These are phyloP conservation scores for Stigmatopora argus DNA, from an alignment of 2,113 vertebrate genomes.

Conservation along the genomic window DNA sequence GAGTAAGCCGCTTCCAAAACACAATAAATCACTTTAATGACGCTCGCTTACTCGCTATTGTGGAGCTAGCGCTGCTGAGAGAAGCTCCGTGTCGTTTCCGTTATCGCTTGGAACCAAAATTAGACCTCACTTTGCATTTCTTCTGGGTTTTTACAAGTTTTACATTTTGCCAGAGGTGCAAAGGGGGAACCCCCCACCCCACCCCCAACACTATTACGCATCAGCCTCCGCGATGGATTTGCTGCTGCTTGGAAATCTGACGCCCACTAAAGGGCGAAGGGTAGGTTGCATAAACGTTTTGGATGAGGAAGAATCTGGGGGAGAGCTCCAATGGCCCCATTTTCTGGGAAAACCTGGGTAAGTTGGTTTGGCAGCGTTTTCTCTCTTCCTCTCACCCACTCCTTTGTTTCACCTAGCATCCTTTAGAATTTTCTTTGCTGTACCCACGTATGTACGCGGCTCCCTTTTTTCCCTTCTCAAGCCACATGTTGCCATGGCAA, in stretches of 20 bases:
- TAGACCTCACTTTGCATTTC: not conserved
- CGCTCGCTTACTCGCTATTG: not conserved
- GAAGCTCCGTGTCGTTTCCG: not conserved
- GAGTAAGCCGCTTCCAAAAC: conserved; percentile 1
- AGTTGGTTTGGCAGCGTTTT: conserved; percentile 5
- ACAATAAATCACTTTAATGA: conserved; percentile 2
- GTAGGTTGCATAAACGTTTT: conserved; percentile 25
- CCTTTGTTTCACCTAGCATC: conserved; percentile 42
- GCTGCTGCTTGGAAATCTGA: conserved; percentile 55
- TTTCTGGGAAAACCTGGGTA: not conserved
- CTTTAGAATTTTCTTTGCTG: conserved; percentile 49
- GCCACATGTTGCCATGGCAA: conserved; percentile 72
- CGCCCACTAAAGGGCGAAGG: conserved; percentile 55
- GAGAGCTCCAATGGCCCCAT: conserved; percentile 1
- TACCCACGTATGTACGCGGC: conserved; percentile 43
- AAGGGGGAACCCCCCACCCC: not conserved
- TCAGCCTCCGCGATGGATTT: conserved; percentile 37
- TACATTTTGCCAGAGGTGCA: not conserved
- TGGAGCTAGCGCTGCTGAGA: not conserved
- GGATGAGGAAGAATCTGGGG: conserved; percentile 2
- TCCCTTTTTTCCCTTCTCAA: conserved; percentile 22
- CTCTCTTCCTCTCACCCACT: conserved; percentile 24
- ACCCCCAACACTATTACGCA: conserved; percentile 35
- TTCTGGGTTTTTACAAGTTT: too few species aligned
- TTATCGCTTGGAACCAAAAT: not conserved